Conservation (phyloP, 2,113 vertebrate genomes). For the Sphaerodactylus townsendi region DNA sequence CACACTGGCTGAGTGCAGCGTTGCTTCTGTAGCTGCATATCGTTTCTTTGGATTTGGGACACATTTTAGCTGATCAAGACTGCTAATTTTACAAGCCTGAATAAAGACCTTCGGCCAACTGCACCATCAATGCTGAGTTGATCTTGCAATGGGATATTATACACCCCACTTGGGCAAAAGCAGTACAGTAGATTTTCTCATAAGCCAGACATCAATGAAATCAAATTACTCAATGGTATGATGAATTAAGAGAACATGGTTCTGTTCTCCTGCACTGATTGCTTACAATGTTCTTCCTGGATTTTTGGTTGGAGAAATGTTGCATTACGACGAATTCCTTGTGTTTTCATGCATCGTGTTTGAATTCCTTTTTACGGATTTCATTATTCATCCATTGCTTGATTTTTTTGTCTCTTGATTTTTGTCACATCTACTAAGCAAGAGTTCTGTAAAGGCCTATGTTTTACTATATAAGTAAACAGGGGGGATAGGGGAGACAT, state of each 20-base stretch:
- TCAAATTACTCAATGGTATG: not conserved
- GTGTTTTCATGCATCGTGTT: not conserved
- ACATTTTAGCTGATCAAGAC: not conserved
- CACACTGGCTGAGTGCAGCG: not conserved
- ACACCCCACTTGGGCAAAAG: not conserved
- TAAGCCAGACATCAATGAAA: slow-evolving; percentile 5
- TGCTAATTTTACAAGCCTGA: not conserved
- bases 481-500: too few relatives aligned
- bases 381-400: not conserved
- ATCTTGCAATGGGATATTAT: not conserved
- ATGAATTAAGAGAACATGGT: not conserved
- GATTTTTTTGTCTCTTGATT: not conserved
- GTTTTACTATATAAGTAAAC: too few relatives aligned
- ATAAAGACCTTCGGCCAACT: not conserved
- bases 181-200: not conserved
- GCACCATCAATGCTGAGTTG: not conserved
- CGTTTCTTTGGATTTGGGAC: not conserved
- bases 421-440: not conserved
- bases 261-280: not conserved
- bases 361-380: not conserved
- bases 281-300: too few relatives aligned
- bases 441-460: too few relatives aligned
- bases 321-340: not conserved
- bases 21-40: not conserved
- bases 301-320: not conserved